A percentile compares a stretch with the other conserved stretches of the same genome.
phyloP scores from a whole-genome alignment of 2,888 invertebrate genomes.

The Geophilus truncorum region DNA sequence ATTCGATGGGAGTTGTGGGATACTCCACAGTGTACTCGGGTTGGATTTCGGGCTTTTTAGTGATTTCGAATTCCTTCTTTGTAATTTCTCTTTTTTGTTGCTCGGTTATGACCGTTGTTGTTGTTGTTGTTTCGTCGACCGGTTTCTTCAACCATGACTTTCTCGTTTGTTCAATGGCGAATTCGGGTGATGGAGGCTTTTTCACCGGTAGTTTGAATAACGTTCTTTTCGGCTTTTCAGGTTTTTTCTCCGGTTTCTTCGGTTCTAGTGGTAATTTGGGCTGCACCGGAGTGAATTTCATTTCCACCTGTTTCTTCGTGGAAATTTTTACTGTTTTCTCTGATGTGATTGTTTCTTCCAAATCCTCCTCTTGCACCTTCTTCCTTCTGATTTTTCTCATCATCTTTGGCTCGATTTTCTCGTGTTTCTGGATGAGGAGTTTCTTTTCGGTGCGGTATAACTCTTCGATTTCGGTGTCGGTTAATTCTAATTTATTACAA shows the following conservation, averaged over 20 bases:
- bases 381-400: not conserved
- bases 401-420: not conserved
- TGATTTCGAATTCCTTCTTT: not conserved
- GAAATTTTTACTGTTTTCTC: not conserved
- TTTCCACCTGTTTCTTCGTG: conserved; percentile 19
- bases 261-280: not conserved
- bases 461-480: conserved; percentile 27
- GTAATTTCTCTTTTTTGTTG: too few relatives aligned
- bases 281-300: conserved; percentile 9
- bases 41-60: conserved; percentile 8
- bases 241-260: not conserved
- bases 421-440: not conserved
- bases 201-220: not conserved
- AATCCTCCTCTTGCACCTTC: not conserved
- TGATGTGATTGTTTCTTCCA: not conserved
- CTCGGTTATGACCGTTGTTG: not conserved
- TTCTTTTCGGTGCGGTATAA: conserved; percentile 22
- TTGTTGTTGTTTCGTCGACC: not conserved
- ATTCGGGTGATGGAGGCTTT: not conserved
- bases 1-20: too few relatives aligned
- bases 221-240: not conserved
- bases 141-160: not conserved
- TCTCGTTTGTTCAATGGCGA: not conserved
- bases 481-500: conserved; percentile 28
- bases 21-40: not conserved